Percentiles rank a stretch among this genome's conserved stretches.
Conservation (phyloP, 2,113 vertebrate genomes). For the Neofelis nebulosa region DNA sequence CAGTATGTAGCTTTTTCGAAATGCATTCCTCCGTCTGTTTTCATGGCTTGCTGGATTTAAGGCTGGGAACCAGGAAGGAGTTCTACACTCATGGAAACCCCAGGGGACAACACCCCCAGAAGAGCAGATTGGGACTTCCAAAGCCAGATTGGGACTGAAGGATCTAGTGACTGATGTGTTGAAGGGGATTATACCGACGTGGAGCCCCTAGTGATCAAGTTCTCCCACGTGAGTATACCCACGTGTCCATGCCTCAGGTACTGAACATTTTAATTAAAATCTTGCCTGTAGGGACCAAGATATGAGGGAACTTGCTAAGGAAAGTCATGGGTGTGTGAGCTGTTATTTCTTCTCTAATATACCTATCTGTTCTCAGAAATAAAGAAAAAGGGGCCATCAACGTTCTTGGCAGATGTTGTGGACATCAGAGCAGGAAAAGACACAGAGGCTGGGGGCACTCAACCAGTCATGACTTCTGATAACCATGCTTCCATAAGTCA, state of each 20-base stretch:
- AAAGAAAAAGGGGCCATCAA: not conserved
- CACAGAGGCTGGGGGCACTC: not conserved
- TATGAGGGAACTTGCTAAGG: not conserved
- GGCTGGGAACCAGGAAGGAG: not conserved
- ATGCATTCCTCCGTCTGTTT: not conserved
- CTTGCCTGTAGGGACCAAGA: not conserved
- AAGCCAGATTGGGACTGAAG: not conserved
- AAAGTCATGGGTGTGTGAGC: not conserved
- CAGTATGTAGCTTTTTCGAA: not conserved
- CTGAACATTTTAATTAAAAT: constrained; percentile 24
- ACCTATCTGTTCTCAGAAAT: not conserved
- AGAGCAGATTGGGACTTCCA: not conserved
- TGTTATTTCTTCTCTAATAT: not conserved
- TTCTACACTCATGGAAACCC: not conserved
- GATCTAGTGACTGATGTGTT: constrained; percentile 1
- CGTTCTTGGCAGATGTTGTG: not conserved
- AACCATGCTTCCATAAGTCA: not conserved
- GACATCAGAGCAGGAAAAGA: not conserved
- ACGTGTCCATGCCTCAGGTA: not conserved
- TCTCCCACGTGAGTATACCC: not conserved
- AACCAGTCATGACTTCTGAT: not conserved
- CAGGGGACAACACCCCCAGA: fast-evolving
- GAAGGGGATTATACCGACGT: not conserved
- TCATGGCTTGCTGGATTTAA: not conserved
- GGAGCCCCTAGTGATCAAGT: not conserved